These are phyloP conservation scores for Catostylus mosaicus DNA, from an alignment of 30 jellyfish, hydroid and myxozoan species.

Conservation along the genomic window DNA sequence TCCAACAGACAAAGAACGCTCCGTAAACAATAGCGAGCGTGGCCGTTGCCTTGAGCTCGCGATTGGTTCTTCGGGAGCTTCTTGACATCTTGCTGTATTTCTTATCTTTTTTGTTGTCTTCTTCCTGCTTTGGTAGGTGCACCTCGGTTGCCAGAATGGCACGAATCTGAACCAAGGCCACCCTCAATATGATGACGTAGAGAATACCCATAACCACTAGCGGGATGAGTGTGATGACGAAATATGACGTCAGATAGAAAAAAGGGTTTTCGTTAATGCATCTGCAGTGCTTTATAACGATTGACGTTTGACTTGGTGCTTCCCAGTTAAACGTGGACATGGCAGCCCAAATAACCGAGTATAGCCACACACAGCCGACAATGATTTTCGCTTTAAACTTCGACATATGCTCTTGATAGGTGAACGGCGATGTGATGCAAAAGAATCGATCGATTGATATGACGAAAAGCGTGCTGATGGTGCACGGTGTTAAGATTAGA, in stretches of 20 bases:
- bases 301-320: neutral
- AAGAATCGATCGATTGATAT: conserved; percentile 92
- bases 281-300: neutral
- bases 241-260: conserved; percentile 76
- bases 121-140: conserved; percentile 35
- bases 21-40: conserved; percentile 92
- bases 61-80: conserved; percentile 65
- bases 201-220: conserved; percentile 68
- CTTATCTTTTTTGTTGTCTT: conserved; percentile 25
- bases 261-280: conserved; percentile 66
- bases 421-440: conserved; percentile 78
- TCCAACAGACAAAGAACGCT: conserved; percentile 91
- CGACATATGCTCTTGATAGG: conserved; percentile 59
- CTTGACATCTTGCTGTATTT: conserved; percentile 47
- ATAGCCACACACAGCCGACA: conserved; percentile 68
- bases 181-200: conserved; percentile 69
- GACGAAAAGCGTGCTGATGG: conserved; percentile 83
- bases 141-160: conserved; percentile 85
- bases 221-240: conserved; percentile 74
- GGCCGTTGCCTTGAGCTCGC: conserved; percentile 92
- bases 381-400: conserved; percentile 38
- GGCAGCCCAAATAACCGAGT: conserved; percentile 69
- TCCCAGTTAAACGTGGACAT: conserved; percentile 79
- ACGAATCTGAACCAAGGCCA: conserved; percentile 82
- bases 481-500: conserved; percentile 64